Evolutionary conservation across 2,797 vertebrate genomes (phyloP).

Genomic region (Pitangus sulphuratus): DNA sequence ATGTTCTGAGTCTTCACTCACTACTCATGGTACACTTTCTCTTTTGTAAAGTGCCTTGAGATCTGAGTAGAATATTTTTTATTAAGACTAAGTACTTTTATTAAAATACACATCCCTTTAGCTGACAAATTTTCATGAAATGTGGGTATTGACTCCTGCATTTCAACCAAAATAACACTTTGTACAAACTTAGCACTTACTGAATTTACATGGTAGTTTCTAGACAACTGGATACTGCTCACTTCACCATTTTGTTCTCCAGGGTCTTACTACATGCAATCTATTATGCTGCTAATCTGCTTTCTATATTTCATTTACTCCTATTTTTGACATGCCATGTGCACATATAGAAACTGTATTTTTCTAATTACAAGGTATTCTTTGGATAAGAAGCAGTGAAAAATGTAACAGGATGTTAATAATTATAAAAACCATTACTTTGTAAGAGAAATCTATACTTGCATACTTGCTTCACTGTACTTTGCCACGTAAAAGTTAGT

Average conservation of each 20-base stretch:
- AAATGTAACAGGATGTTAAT: not conserved
- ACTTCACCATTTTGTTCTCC: not conserved
- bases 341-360: not conserved
- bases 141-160: not conserved
- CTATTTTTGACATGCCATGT: not conserved
- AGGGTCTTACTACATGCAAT: not conserved
- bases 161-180: not conserved
- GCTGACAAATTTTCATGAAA: not conserved
- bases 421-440: not conserved
- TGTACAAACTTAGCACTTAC: not conserved
- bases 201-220: not conserved
- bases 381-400: not conserved
- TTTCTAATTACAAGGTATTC: not conserved
- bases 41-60: not conserved
- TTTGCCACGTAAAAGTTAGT: not conserved
- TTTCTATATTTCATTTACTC: not conserved
- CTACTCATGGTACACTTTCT: not conserved
- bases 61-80: not conserved
- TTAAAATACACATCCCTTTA: not conserved
- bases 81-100: not conserved
- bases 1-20: not conserved
- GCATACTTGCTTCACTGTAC: not conserved
- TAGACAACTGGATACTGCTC: not conserved
- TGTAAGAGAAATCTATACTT: not conserved
- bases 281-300: not conserved